These are phyloP conservation scores for Astyanax mexicanus DNA, from an alignment of 2,797 vertebrate species.

Conservation along the genomic window DNA sequence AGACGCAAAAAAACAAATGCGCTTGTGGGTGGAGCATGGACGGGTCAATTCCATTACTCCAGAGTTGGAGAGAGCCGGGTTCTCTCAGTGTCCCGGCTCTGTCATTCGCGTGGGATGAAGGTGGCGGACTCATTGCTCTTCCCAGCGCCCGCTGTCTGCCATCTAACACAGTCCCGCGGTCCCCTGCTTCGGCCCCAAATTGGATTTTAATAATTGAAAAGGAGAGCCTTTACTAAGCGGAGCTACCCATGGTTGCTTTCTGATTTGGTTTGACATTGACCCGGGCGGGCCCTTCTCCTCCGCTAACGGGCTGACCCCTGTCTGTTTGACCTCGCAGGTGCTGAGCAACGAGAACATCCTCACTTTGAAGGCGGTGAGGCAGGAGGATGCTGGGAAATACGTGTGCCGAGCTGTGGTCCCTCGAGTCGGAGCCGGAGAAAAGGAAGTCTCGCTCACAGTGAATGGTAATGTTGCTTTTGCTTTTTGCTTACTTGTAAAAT, in stretches of 20 bases:
- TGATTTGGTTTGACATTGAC: constrained; percentile 42
- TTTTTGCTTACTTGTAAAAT: too few relatives aligned
- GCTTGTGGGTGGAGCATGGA: background rate
- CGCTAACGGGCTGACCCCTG: constrained; percentile 56
- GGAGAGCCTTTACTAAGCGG: constrained; percentile 72
- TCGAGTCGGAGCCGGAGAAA: constrained; percentile 91
- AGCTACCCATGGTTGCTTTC: constrained; percentile 58
- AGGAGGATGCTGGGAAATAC: constrained; percentile 97
- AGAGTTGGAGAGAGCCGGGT: constrained; percentile 6
- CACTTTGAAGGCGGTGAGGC: constrained; percentile 91
- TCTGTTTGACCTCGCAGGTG: constrained; percentile 82
- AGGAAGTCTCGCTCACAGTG: constrained; percentile 95
- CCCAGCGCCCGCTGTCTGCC: constrained; percentile 65
- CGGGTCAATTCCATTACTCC: constrained; percentile 1
- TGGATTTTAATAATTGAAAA: constrained; percentile 87
- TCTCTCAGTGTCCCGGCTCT: constrained; percentile 19
- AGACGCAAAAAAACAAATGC: too few relatives aligned
- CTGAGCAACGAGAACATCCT: constrained; percentile 97
- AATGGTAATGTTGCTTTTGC: constrained; percentile 83
- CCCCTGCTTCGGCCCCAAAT: constrained; percentile 72
- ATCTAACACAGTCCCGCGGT: constrained; percentile 63
- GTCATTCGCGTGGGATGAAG: background rate
- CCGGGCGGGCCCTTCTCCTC: constrained; percentile 39
- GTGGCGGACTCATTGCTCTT: constrained; percentile 57
- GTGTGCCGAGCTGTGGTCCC: constrained; percentile 96